These are phyloP conservation scores for Amphibalanus amphitrite DNA, from an alignment of 1,140 invertebrate genomes.

Conservation along the genomic window DNA sequence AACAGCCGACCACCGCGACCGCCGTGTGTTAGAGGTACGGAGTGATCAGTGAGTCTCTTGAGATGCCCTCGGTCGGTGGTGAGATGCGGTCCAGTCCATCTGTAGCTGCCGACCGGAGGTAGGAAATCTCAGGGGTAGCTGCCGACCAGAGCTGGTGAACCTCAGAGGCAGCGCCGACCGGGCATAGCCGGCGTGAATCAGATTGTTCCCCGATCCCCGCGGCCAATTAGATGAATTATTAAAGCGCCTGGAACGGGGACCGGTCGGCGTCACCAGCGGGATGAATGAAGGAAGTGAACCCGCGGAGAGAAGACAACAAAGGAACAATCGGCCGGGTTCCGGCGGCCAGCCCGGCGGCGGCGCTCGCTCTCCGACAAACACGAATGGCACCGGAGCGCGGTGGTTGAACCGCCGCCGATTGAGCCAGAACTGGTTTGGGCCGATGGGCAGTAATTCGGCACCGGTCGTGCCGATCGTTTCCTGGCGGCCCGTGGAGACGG, in stretches of 20 bases:
- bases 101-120: too few species aligned
- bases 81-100: too few species aligned
- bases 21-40: too few species aligned
- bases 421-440: background rate
- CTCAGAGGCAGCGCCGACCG: background rate
- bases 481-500: too few species aligned
- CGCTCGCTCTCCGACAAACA: background rate
- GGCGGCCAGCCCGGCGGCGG: too few species aligned
- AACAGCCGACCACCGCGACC: too few species aligned
- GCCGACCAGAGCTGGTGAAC: too few species aligned
- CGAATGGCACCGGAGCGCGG: background rate
- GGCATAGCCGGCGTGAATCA: background rate
- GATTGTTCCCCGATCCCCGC: background rate
- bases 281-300: background rate
- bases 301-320: background rate
- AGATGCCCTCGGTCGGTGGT: too few species aligned
- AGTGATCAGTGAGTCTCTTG: too few species aligned
- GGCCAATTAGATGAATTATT: constrained; percentile 1
- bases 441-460: background rate
- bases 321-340: background rate
- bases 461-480: background rate
- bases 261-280: too few species aligned
- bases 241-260: background rate
- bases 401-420: background rate
- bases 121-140: too few species aligned